Base-by-base conservation (phyloP, 53 echinoderm and acorn worm species). In the Holothuria scabra region DNA sequence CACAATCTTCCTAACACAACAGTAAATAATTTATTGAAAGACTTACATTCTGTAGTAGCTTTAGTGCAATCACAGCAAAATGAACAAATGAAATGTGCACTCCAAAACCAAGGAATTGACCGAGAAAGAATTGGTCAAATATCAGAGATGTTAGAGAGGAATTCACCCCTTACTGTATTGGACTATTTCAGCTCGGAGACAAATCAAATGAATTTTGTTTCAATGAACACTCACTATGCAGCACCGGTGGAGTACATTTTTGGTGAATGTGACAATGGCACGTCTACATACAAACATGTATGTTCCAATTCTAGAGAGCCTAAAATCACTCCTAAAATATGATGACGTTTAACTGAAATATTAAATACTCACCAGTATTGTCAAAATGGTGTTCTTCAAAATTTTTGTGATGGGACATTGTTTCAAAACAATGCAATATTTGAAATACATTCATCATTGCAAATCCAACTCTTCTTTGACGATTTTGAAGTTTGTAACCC, bases 401-500 rank as follows among this genome's bases (percentile, higher is more conserved):
- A 71, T 38, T 71, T 71, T 71, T 71, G 72, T 71, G 72, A 71
- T 33, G 72, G 35, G 24, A 38, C 35, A 19, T 34, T 71, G 72
- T 71, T 37, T 46, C 72, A 38, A 33, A 46, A 20, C 44, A 71
- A 71, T 38, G 8, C 18, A 71, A 19, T 71, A 20, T 71, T 71
- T 71, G 16, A 33, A 71, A 24, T n/a, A 38, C 34, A 71, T 9
- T 71, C 44, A 71, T 71, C 72, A 72, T 34, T 48, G 46, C 74
- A 72, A 49, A 72, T 72, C 35, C 71, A 70, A 70, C 71, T 70
- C 22, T 70, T 70, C 38, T 14, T 30, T 2, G 71, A 70, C 38
- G 74, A 72, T 14, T 72, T 72, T 72, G 74, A 72, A 25, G 74
- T 72, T 41, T 49, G 74, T 41, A 72, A 72, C 74, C 5, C 74